Evolutionary conservation across 1,140 invertebrate species (phyloP), one percentile per base, ranked within the genome.

Genomic region (Lethrus apterus): DNA sequence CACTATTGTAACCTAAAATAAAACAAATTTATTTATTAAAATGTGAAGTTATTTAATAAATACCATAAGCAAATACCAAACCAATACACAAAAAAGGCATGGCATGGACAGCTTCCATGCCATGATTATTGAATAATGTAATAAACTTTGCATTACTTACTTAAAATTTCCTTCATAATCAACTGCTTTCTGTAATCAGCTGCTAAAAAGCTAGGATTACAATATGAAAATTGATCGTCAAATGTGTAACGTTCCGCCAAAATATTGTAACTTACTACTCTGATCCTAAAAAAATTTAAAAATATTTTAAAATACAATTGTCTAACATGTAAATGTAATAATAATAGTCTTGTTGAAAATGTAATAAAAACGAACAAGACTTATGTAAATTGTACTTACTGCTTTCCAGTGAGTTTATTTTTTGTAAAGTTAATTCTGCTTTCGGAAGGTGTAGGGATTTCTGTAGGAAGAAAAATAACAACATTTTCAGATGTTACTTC

Each of bases 141-240:
- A 44, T 31, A 20, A 20, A 44, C 10, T 18, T 38, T 30, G 1
- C 3, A 20, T 43, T 21, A 46, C 19, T 48, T 74, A 86, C 86
- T 86, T 59, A 78, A 55, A 23, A 94, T 65, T 73, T 95, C 91
- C 64, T 89, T 89, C 0, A 89, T 52, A 52, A 92, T 74, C 7
- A 94, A 69, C 57, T 84, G 81, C 60, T 88, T 90, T 59, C 93
- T 75, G 60, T 95, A 97, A 52, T 91, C 84, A 45, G 89, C 83
- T 15, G 77, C 70, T 13, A 95, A 69, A 18, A 81, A 83, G 69
- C 88, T 78, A 5, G 75, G 63, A 23, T 89, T 80, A 62, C 91
- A 94, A 58, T 92, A 86, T 0, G 81, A 76, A 69, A 84, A 90
- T 0, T 84, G 80, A 59, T 76, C 80, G 41, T 85, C 81, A 11